phyloP scores from a whole-genome alignment of 2,113 vertebrate genomes.

The Sapayoa aenigma region DNA sequence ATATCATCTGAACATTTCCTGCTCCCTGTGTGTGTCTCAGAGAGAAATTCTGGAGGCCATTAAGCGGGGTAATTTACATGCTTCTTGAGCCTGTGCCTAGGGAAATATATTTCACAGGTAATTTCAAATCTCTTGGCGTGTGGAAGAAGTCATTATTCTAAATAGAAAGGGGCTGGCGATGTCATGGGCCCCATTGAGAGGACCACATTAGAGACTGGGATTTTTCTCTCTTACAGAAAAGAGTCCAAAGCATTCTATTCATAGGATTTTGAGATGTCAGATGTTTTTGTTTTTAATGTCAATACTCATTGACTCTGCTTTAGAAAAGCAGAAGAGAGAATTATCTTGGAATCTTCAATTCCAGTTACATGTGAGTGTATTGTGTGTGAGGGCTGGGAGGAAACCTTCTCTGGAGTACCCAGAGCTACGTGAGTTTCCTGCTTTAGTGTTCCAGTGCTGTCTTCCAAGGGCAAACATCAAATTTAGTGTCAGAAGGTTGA shows the following conservation, averaged over 20 bases:
- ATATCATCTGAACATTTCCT: slow-evolving; percentile 18
- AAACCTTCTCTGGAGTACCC: not conserved
- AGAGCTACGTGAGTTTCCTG: not conserved
- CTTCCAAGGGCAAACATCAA: not conserved
- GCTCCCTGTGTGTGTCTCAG: not conserved
- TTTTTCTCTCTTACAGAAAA: not conserved
- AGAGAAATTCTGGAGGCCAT: slow-evolving; percentile 67
- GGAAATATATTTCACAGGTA: slow-evolving; percentile 81
- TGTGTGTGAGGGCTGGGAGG: not conserved
- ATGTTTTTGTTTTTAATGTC: not conserved
- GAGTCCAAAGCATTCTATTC: not conserved
- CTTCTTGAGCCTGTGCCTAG: slow-evolving; percentile 66
- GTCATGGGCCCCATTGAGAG: not conserved
- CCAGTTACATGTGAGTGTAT: not conserved
- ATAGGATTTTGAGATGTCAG: not conserved
- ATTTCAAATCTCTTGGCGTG: slow-evolving; percentile 75
- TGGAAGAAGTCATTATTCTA: slow-evolving; percentile 75
- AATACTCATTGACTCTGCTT: not conserved
- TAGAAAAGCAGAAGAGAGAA: not conserved
- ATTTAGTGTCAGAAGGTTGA: not conserved
- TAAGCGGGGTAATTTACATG: slow-evolving; percentile 75
- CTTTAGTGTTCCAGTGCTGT: not conserved
- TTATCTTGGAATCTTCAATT: not conserved
- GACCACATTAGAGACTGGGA: slow-evolving; percentile 8
- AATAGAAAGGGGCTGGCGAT: slow-evolving; percentile 65